Percentiles rank a stretch among this genome's conserved stretches.
Conservation (phyloP, 37 sponge, comb jelly and placozoan species). For the Axinella damicornis region DNA sequence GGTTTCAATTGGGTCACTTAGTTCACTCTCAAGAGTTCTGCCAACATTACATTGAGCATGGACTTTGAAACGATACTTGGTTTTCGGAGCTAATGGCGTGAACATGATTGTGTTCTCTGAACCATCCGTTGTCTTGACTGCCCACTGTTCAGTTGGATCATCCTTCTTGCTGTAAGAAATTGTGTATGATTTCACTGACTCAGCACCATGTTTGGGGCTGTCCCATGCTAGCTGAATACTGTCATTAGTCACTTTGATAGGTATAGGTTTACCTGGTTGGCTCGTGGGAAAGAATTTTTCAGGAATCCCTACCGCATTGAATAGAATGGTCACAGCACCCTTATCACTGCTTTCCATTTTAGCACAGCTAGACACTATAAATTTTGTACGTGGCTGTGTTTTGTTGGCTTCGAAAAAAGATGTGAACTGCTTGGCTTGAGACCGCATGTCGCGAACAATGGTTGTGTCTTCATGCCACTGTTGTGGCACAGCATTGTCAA, state of each 20-base stretch:
- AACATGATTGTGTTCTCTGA: background rate
- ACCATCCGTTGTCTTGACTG: background rate
- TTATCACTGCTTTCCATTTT: too few relatives aligned
- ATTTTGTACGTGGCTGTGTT: too few relatives aligned
- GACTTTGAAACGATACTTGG: background rate
- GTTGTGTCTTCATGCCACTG: too few relatives aligned
- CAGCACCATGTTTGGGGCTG: slow-evolving; percentile 20
- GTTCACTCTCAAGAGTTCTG: background rate
- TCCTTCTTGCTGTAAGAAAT: background rate
- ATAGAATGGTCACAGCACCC: too few relatives aligned
- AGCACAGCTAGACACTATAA: too few relatives aligned
- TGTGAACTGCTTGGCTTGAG: background rate
- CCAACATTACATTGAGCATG: slow-evolving; percentile 33
- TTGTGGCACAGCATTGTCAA: too few relatives aligned
- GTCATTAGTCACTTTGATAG: background rate
- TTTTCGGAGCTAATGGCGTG: slow-evolving; percentile 3
- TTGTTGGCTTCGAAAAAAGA: background rate
- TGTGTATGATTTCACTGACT: background rate
- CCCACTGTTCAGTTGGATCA: slow-evolving; percentile 24
- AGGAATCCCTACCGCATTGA: too few relatives aligned
- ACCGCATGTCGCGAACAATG: background rate
- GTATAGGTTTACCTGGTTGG: too few relatives aligned
- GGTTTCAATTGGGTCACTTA: too few relatives aligned
- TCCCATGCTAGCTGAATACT: slow-evolving; percentile 10
- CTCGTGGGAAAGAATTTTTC: too few relatives aligned